phyloP scores from a whole-genome alignment of 2,113 vertebrate species.

The Callorhinus ursinus region DNA sequence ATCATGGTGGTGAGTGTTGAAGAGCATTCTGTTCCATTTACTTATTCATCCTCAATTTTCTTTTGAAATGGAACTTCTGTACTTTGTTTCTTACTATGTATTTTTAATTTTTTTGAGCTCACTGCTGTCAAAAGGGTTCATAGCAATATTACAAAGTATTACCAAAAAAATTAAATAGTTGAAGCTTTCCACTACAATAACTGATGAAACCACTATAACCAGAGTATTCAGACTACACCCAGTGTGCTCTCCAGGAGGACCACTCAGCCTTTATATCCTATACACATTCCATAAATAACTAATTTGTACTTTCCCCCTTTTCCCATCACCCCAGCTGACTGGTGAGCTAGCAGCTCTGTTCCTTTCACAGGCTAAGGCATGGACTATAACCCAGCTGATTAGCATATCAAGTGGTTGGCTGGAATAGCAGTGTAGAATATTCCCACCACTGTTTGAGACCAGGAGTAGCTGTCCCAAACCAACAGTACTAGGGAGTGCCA shows the following conservation, averaged over 20 bases:
- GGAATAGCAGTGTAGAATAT: neutral
- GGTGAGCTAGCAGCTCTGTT: neutral
- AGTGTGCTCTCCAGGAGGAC: neutral
- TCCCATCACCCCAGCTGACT: neutral
- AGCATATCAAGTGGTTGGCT: neutral
- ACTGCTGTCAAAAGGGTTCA: neutral
- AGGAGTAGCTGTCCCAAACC: neutral
- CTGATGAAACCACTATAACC: neutral
- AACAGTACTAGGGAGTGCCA: neutral
- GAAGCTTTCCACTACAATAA: neutral
- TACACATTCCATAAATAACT: neutral
- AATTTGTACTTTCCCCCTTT: neutral
- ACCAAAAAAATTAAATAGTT: neutral
- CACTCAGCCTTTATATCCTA: neutral
- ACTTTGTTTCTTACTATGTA: neutral
- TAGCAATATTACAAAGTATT: neutral
- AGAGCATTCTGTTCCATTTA: constrained; percentile 9
- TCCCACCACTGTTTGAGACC: neutral
- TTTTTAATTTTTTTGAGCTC: constrained; percentile 32
- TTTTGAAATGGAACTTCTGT: constrained; percentile 18
- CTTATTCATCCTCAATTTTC: neutral
- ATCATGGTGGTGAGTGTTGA: neutral
- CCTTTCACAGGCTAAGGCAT: neutral
- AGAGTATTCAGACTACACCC: neutral
- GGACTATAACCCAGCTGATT: neutral